A percentile compares a stretch with the other conserved stretches of the same genome.
Evolutionary conservation across 2,797 vertebrate species (phyloP).

Genomic region (Alectoris magna): DNA sequence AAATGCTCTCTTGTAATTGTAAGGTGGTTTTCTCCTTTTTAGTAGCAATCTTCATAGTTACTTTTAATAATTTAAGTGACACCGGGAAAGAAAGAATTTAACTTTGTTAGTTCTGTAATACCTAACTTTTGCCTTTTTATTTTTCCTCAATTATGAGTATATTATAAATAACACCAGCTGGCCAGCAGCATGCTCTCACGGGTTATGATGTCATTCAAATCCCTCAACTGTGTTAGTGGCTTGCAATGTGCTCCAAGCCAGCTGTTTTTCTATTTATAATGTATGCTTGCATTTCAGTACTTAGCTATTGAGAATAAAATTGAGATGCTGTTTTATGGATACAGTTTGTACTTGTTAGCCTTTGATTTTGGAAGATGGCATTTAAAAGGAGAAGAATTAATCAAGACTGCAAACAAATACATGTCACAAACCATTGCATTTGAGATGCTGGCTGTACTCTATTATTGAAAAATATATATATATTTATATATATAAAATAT

Average conservation of each 20-base stretch:
- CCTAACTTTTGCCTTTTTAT: slow-evolving; percentile 59
- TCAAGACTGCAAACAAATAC: slow-evolving; percentile 18
- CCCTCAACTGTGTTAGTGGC: slow-evolving; percentile 78
- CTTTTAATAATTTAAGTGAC: slow-evolving; percentile 4
- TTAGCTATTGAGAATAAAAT: slow-evolving; percentile 67
- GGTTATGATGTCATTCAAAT: slow-evolving; percentile 84
- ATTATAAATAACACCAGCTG: slow-evolving; percentile 83
- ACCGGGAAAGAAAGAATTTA: slow-evolving; percentile 22
- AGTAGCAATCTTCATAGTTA: background rate
- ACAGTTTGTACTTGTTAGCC: slow-evolving; percentile 49
- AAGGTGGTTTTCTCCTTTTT: background rate
- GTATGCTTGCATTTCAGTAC: slow-evolving; percentile 74
- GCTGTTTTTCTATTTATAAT: slow-evolving; percentile 84
- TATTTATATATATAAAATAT: too few species aligned
- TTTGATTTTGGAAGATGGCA: slow-evolving; percentile 28
- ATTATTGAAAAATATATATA: background rate
- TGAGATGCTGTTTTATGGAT: slow-evolving; percentile 67
- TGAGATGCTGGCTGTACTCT: slow-evolving; percentile 24
- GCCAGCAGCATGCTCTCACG: slow-evolving; percentile 78
- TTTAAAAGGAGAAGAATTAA: slow-evolving; percentile 49
- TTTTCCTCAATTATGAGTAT: slow-evolving; percentile 74
- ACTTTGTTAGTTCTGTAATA: slow-evolving; percentile 48
- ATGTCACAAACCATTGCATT: background rate
- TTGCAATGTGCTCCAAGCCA: slow-evolving; percentile 77
- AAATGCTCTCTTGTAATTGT: slow-evolving; percentile 33